Evolutionary conservation across 1,140 invertebrate genomes (phyloP).

Genomic region (Nasonia giraulti): DNA sequence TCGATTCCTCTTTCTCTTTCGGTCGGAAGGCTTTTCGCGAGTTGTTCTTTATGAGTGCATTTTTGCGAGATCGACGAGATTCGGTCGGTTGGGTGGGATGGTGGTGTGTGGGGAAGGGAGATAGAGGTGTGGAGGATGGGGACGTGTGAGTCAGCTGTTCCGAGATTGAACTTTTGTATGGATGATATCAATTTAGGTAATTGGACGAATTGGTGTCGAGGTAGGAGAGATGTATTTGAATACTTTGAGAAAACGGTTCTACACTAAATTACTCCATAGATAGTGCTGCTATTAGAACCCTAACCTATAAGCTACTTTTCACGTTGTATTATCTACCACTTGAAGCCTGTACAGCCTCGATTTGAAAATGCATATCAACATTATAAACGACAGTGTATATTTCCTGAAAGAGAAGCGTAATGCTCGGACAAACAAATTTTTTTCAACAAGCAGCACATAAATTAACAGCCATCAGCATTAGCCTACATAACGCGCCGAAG

Average conservation of each 20-base stretch:
- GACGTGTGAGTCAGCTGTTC: not conserved
- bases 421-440: not conserved
- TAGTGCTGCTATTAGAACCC: too few species aligned
- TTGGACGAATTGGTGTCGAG: too few species aligned
- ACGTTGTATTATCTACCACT: not conserved
- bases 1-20: slow-evolving; percentile 3
- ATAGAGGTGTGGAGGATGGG: not conserved
- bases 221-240: too few species aligned
- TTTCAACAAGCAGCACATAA: not conserved
- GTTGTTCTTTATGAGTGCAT: not conserved
- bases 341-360: too few species aligned
- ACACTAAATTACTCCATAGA: too few species aligned
- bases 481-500: not conserved
- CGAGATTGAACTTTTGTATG: not conserved
- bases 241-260: too few species aligned
- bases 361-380: not conserved
- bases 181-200: too few species aligned
- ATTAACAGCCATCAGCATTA: not conserved
- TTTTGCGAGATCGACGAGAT: not conserved
- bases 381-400: not conserved
- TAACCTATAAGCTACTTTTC: not conserved
- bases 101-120: not conserved
- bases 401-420: not conserved
- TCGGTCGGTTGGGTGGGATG: not conserved
- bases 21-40: not conserved